Evolutionary conservation across 2,797 vertebrate genomes (phyloP), one percentile per base, ranked within the genome.

Genomic region (Galago senegalensis): DNA sequence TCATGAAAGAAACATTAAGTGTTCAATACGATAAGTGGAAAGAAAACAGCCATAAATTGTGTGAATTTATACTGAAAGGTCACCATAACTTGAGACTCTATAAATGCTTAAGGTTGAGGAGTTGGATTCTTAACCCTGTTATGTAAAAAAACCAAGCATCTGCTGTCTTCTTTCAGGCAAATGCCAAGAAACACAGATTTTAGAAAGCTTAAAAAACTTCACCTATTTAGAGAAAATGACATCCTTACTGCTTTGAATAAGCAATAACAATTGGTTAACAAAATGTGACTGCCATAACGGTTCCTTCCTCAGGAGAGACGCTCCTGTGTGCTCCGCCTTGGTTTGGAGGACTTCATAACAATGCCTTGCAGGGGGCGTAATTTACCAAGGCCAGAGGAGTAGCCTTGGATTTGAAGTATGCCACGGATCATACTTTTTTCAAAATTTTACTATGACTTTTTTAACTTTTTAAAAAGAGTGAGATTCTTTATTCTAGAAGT

Each of bases 51-150:
- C 31, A 37, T 31, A n/a, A 87, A 72, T 91, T 77, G 53, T 88
- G 75, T 80, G 92, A 82, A 70, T 97, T 96, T 86, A 37, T 89
- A 69, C 81, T 67, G 76, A 96, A 95, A 97, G 89, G 77, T 94
- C 91, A 93, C 61, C 7, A 7, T 87, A 88, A 91, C 67, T 95
- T 91, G 88, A 90, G 56, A 92, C 75, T 96, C 46, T 91, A 27
- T 91, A 95, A 94, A 80, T 88, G 73, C 18, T 77, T 29, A 81
- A 93, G 67, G 56, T 60, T 81, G 75, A 84, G 53, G 81, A 73
- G 58, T 81, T 94, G 86, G 63, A 56, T 53, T 89, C 34, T 93
- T 86, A 63, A 89, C 67, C 75, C 80, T 94, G 17, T 91, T 93
- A 82, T 69, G 31, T 92, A 85, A 88, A 96, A 65, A 70, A 87